Percentiles rank a stretch among this genome's conserved stretches.
These are phyloP conservation scores for Murina feae DNA, from an alignment of 2,113 vertebrate genomes.

Conservation along the genomic window DNA sequence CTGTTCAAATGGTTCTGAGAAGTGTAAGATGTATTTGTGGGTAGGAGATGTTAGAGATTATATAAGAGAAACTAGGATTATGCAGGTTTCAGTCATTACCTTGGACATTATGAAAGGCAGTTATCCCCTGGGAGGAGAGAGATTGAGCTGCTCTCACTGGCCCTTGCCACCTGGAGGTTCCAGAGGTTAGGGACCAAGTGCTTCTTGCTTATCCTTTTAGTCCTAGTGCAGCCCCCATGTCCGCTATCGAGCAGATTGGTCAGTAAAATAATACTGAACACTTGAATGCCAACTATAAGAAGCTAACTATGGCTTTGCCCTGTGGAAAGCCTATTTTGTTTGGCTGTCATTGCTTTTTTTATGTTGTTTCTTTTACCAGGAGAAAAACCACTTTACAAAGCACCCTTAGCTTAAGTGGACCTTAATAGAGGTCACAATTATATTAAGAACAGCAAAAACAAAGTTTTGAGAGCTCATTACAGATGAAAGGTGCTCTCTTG, in stretches of 20 bases:
- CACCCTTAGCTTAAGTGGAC: background rate
- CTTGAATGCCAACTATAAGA: background rate
- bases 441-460: background rate
- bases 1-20: background rate
- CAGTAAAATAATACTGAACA: background rate
- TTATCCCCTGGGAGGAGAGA: background rate
- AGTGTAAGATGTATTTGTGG: background rate
- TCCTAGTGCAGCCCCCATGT: background rate
- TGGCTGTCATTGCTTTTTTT: background rate
- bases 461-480: background rate
- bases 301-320: background rate
- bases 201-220: background rate
- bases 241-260: background rate
- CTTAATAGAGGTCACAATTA: background rate
- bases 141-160: background rate
- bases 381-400: background rate
- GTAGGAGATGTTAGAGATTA: background rate
- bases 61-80: background rate
- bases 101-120: background rate
- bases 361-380: background rate
- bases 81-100: background rate
- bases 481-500: background rate
- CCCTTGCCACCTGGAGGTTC: background rate
- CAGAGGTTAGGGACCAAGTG: background rate
- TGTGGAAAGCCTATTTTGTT: background rate